Percentiles rank a stretch among this genome's conserved stretches.
phyloP scores from a whole-genome alignment of 2,888 invertebrate genomes.

The Trissonchulus sp. region DNA sequence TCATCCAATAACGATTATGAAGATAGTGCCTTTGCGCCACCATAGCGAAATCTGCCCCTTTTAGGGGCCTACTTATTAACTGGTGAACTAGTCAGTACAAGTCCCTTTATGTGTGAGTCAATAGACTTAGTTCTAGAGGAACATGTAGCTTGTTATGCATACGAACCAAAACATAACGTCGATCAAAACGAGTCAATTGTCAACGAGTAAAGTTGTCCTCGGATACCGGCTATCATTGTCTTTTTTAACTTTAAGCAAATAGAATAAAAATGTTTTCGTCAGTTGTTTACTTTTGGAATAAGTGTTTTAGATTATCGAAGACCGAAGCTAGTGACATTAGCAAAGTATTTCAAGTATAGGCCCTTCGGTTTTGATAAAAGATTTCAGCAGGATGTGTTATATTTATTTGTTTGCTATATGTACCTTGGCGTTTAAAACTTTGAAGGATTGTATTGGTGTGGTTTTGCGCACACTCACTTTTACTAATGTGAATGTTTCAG shows the following conservation, averaged over 20 bases:
- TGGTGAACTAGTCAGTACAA: neutral
- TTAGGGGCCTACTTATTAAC: too few relatives aligned
- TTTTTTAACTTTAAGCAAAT: neutral
- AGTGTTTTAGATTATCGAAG: neutral
- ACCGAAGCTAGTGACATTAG: neutral
- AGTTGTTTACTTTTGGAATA: neutral
- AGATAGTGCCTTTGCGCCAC: too few relatives aligned
- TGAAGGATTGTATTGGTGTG: neutral
- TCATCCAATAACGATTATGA: too few relatives aligned
- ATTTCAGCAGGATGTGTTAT: slow-evolving; percentile 1
- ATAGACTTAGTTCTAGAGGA: neutral
- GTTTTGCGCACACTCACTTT: neutral
- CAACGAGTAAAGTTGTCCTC: neutral
- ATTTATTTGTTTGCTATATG: slow-evolving; percentile 15
- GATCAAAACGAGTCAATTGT: neutral
- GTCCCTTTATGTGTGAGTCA: neutral
- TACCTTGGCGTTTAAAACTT: neutral
- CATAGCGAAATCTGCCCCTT: too few relatives aligned
- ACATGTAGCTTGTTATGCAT: neutral
- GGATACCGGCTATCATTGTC: neutral
- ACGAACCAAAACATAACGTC: neutral
- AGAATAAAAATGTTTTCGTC: slow-evolving; percentile 3
- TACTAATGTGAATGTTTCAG: neutral
- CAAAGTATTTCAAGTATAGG: neutral
- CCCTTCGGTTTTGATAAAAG: neutral